Evolutionary conservation across 1,140 invertebrate genomes (phyloP).

Genomic region (Telenomus remus): DNA sequence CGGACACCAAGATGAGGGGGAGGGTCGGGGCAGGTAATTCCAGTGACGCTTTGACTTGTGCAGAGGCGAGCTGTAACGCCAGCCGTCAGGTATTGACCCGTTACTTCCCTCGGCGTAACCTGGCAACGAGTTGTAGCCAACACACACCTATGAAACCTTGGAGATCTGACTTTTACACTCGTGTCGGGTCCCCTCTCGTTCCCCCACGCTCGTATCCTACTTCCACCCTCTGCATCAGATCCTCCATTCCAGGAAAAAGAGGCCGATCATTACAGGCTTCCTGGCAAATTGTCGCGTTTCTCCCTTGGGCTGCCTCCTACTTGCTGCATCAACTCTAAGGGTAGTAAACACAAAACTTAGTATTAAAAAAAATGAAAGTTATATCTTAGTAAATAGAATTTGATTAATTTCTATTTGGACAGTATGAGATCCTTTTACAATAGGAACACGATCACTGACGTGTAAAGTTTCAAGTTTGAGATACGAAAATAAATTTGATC

Average conservation of each 20-base stretch:
- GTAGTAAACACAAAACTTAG: too few relatives aligned
- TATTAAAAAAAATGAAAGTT: too few relatives aligned
- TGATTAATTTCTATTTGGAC: too few relatives aligned
- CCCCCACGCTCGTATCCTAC: slow-evolving; percentile 37
- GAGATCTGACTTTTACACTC: slow-evolving; percentile 67
- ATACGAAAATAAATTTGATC: too few relatives aligned
- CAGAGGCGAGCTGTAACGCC: slow-evolving; percentile 65
- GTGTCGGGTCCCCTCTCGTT: slow-evolving; percentile 15
- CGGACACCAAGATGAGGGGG: slow-evolving; percentile 38
- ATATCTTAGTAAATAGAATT: too few relatives aligned
- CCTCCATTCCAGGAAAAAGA: slow-evolving; percentile 66
- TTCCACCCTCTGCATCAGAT: slow-evolving; percentile 64
- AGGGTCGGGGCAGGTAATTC: slow-evolving; percentile 46
- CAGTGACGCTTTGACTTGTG: slow-evolving; percentile 67
- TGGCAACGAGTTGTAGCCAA: slow-evolving; percentile 70
- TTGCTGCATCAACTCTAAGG: slow-evolving; percentile 16
- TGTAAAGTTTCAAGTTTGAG: too few relatives aligned
- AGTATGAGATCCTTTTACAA: too few relatives aligned
- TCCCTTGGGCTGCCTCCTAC: slow-evolving; percentile 38
- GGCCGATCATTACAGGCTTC: slow-evolving; percentile 67
- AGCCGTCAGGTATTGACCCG: slow-evolving; percentile 71
- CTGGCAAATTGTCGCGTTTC: slow-evolving; percentile 64
- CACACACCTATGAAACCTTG: slow-evolving; percentile 73
- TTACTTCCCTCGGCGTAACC: slow-evolving; percentile 67
- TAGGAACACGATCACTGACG: too few relatives aligned